Percentiles rank a stretch among this genome's conserved stretches.
phyloP scores from a whole-genome alignment of 2,797 vertebrate genomes.

The Mus caroli region DNA sequence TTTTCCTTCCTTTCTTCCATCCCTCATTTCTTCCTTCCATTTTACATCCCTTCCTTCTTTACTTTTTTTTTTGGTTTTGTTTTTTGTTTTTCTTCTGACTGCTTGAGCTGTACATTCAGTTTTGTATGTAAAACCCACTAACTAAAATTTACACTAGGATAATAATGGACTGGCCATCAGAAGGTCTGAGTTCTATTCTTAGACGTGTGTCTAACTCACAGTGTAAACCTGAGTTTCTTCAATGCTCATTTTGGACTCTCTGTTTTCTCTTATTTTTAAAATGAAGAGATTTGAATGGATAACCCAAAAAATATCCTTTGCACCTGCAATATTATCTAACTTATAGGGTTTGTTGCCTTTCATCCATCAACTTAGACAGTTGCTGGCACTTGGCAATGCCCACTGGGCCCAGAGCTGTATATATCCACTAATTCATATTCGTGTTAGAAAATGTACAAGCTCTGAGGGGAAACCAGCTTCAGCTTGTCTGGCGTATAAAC shows the following conservation, averaged over 20 bases:
- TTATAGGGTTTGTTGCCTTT: background rate
- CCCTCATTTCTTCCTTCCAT: background rate
- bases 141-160: background rate
- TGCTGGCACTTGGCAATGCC: background rate
- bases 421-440: background rate
- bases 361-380: background rate
- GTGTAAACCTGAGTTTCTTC: background rate
- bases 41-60: background rate
- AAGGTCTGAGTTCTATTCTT: constrained; percentile 17
- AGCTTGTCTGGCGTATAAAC: background rate
- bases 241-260: background rate
- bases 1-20: background rate
- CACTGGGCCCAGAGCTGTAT: background rate
- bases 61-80: background rate
- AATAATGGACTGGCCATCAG: background rate
- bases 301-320: background rate
- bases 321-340: background rate
- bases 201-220: background rate
- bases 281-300: background rate
- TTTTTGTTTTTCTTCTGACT: background rate
- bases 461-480: constrained; percentile 7
- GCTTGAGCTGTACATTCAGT: background rate
- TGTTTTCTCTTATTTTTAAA: background rate
- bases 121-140: background rate
- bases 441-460: background rate